Evolutionary conservation across 2,797 vertebrate genomes (phyloP), one percentile per base, ranked within the genome.

Genomic region (Emys orbicularis): DNA sequence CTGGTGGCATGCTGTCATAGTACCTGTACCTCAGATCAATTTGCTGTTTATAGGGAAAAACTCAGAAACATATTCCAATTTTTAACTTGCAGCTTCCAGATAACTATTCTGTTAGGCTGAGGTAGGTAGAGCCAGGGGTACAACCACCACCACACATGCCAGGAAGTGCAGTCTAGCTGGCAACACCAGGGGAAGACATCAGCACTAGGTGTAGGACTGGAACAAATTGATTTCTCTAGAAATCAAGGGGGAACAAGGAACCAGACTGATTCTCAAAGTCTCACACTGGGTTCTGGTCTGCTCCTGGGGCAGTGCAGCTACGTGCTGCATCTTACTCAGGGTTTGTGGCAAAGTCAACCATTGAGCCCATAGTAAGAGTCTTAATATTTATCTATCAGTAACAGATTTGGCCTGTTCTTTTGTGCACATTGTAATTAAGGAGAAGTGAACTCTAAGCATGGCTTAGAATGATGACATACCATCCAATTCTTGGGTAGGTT

Each of bases 361-460:
- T 6, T 84, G 72, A 77, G 44, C 9, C 90, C 86, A 87, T 23
- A 86, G n/a, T 49, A 83, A 93, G n/a, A 54, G 41, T 88, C 83
- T 81, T 83, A 27, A 77, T 94, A 95, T 93, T 93, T 47, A 50
- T 34, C 34, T 92, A 49, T 37, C 23, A 82, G 25, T 9, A 87
- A 19, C n/a, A 87, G 61, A 83, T 86, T 92, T 92, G 52, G n/a
- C 80, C 47, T 92, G 41, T 23, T 90, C 41, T 86, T 83, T 79
- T 81, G 83, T 7, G 92, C 59, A 87, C 89, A 90, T 19, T 83
- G 12, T 56, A 79, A 90, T 91, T 93, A 86, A 49, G 37, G 9
- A 16, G 6, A 89, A 61, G 27, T 18, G 80, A 92, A 84, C 31
- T 95, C 81, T 93, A 92, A 95, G 90, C 84, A 84, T 82, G 74